Conservation (phyloP, 2,888 invertebrate genomes). For the Drosophila dives region DNA sequence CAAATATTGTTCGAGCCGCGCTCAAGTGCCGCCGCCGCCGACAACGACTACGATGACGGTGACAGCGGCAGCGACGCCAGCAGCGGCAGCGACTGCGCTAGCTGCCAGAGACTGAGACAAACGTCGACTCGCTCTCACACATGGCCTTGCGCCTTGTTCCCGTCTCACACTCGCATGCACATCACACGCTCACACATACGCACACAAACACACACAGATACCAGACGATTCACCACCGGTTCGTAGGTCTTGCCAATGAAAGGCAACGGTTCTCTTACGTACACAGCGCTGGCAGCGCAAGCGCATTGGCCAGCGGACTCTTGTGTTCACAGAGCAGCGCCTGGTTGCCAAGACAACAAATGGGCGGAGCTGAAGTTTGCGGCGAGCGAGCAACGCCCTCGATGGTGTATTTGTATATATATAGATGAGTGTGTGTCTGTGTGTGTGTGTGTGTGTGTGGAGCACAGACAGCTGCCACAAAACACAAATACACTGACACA, state of each 20-base stretch:
- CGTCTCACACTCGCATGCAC: slow-evolving; percentile 52
- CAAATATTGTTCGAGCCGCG: slow-evolving; percentile 85
- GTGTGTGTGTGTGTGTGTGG: slow-evolving; percentile 16
- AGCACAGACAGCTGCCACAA: slow-evolving; percentile 41
- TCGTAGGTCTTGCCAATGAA: slow-evolving; percentile 66
- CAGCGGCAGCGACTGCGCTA: slow-evolving; percentile 27
- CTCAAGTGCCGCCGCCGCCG: slow-evolving; percentile 82
- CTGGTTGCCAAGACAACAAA: slow-evolving; percentile 77
- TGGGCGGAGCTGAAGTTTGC: slow-evolving; percentile 65
- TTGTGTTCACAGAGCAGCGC: slow-evolving; percentile 74
- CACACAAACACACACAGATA: slow-evolving; percentile 13
- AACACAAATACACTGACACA: slow-evolving; percentile 9
- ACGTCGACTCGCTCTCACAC: slow-evolving; percentile 64
- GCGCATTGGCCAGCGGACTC: slow-evolving; percentile 79
- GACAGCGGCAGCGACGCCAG: slow-evolving; percentile 35
- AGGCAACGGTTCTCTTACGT: slow-evolving; percentile 77
- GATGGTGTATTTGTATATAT: slow-evolving; percentile 3
- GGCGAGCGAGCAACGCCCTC: slow-evolving; percentile 67
- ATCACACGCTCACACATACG: slow-evolving; percentile 19
- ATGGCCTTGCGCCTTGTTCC: slow-evolving; percentile 38
- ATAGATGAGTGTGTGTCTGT: not conserved
- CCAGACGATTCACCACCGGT: slow-evolving; percentile 50
- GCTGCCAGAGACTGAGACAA: slow-evolving; percentile 34
- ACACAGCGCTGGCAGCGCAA: slow-evolving; percentile 75
- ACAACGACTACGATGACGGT: slow-evolving; percentile 44